These are phyloP conservation scores for Syngnathus floridae DNA, from an alignment of 2,113 vertebrate genomes.

Conservation along the genomic window DNA sequence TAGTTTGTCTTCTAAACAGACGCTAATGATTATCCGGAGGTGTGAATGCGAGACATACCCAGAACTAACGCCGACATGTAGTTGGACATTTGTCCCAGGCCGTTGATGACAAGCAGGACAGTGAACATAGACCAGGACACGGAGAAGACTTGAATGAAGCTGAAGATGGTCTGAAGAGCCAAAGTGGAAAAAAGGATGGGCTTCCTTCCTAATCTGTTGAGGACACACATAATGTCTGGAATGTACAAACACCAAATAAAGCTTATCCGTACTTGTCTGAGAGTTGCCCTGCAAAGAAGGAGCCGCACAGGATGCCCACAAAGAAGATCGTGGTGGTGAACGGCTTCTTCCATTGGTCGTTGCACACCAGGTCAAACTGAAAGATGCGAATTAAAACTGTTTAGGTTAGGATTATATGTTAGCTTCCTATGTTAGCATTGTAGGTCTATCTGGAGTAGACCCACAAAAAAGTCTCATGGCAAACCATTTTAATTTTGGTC, in stretches of 20 bases:
- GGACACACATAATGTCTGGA: background rate
- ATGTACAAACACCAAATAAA: background rate
- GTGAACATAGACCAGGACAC: conserved; percentile 78
- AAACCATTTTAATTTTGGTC: too few relatives aligned
- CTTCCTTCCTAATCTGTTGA: conserved; percentile 81
- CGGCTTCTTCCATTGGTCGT: conserved; percentile 80
- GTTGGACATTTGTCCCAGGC: conserved; percentile 85
- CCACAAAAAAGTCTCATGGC: too few relatives aligned
- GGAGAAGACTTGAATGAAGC: conserved; percentile 78
- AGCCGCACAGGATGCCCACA: conserved; percentile 78
- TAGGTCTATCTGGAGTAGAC: too few relatives aligned
- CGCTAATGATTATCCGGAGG: too few relatives aligned
- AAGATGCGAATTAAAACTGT: background rate
- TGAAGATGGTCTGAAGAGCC: conserved; percentile 78
- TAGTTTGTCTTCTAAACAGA: background rate
- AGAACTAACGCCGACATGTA: conserved; percentile 84
- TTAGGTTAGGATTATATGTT: background rate
- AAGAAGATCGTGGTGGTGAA: conserved; percentile 78
- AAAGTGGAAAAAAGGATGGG: conserved; percentile 79
- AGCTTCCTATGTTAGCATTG: background rate
- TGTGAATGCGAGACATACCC: conserved; percentile 59
- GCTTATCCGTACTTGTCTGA: conserved; percentile 79
- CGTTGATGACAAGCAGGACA: conserved; percentile 77
- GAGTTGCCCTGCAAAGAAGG: conserved; percentile 81
- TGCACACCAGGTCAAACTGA: conserved; percentile 87